Base-by-base conservation (phyloP, 2,888 invertebrate species). In the Drosophila anomelani region DNA sequence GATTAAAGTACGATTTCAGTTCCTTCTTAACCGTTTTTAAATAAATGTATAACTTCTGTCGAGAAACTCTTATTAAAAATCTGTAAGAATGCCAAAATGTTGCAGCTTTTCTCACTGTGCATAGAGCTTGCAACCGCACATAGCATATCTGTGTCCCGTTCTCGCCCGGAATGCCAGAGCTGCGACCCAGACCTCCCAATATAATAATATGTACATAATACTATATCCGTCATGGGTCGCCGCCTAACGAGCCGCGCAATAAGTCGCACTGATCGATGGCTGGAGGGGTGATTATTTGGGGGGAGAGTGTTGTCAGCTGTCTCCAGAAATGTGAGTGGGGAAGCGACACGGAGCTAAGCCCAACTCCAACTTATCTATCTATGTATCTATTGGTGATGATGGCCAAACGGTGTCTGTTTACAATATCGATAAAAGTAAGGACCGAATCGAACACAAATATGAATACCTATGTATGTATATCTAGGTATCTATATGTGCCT, bases 381-480 rank as follows among this genome's bases (percentile, higher is more conserved):
- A 69, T 68, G 68, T 58, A 34, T 53, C 68, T 32, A 49, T 57
- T 23, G 68, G 29, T 49, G 68, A 20, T 57, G 57, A 56, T 68
- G 66, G 66, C 56, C 81, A 78, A 86, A 81, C 78, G 80, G 80
- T 72, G 78, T 78, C 80, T 86, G 82, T 75, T 80, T 81, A 81
- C 87, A 80, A 72, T 84, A 80, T 80, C 87, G 85, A 81, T 84
- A 81, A 73, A 77, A 62, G 78, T 57, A 51, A 73, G 85, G 43
- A 51, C 66, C 67, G 36, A 67, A 57, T 47, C 58, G 43, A 43
- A 68, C 23, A 69, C 51, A 68, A 58, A 68, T 69, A 68, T 46
- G 13, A 53, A 56, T 72, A 51, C 20, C 26, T 4, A 26, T 26
- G 29, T 29, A 29, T 29, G 67, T 41, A 46, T 49, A 68, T 53